Conservation (phyloP, 2,797 vertebrate genomes). For the Arctocebus calabarensis region DNA sequence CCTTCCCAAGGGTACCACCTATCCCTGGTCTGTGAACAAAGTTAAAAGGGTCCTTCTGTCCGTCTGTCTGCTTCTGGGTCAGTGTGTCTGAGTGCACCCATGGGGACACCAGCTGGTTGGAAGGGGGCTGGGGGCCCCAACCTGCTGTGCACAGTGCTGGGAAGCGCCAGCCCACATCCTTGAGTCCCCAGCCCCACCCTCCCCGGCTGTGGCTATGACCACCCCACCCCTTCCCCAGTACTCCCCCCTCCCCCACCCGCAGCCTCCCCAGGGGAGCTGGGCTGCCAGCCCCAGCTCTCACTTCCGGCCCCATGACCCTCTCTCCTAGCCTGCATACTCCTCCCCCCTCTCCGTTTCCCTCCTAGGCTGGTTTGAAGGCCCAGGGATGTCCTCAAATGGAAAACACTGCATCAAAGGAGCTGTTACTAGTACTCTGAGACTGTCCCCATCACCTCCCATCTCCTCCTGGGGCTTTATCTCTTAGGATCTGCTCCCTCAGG, state of each 20-base stretch:
- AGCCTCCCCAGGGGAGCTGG: constrained; percentile 75
- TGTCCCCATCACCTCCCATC: not conserved
- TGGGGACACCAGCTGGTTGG: constrained; percentile 65
- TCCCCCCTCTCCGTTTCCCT: constrained; percentile 70
- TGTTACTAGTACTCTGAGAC: not conserved
- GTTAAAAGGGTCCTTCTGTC: constrained; percentile 73
- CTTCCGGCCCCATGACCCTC: constrained; percentile 82
- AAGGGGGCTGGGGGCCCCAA: constrained; percentile 73
- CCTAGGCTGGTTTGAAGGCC: constrained; percentile 56
- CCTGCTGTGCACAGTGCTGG: constrained; percentile 78
- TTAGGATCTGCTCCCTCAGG: not conserved
- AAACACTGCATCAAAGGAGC: constrained; percentile 56
- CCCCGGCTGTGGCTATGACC: constrained; percentile 76
- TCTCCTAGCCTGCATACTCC: constrained; percentile 66
- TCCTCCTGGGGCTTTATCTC: not conserved
- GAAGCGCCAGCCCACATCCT: constrained; percentile 83
- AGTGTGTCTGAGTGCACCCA: constrained; percentile 76
- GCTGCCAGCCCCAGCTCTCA: constrained; percentile 80
- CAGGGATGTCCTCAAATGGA: constrained; percentile 74
- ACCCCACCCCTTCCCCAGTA: constrained; percentile 78
- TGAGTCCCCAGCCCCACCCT: constrained; percentile 79
- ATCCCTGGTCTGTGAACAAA: constrained; percentile 53
- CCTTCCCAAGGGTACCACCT: constrained; percentile 75
- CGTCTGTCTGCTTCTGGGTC: constrained; percentile 73
- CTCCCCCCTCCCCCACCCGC: constrained; percentile 72